phyloP scores from a whole-genome alignment of 1,140 invertebrate species.

The Drosophila neocordata region DNA sequence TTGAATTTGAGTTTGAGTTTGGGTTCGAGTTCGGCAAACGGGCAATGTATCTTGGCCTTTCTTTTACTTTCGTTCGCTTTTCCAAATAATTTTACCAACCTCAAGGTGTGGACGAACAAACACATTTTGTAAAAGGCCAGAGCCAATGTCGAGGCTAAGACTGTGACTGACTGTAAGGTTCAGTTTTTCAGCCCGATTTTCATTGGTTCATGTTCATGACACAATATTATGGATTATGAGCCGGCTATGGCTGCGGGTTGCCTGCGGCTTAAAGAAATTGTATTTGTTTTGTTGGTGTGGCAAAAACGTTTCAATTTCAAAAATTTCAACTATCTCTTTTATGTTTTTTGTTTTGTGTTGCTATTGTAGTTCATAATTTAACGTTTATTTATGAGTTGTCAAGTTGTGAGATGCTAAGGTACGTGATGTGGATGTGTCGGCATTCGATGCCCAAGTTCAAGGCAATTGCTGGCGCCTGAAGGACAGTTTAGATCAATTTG shows the following conservation, averaged over 20 bases:
- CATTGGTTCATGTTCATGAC: conserved; percentile 74
- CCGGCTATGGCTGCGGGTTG: conserved; percentile 36
- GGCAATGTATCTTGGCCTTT: conserved; percentile 43
- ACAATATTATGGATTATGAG: conserved; percentile 81
- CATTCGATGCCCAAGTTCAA: conserved; percentile 66
- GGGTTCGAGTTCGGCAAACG: conserved; percentile 1
- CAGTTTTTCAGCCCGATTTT: conserved; percentile 27
- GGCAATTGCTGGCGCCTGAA: conserved; percentile 59
- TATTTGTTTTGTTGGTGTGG: conserved; percentile 49
- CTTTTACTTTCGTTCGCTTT: conserved; percentile 75
- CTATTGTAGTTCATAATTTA: conserved; percentile 75
- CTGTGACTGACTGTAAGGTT: conserved; percentile 38
- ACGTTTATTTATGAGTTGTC: conserved; percentile 81
- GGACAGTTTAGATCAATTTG: conserved; percentile 70
- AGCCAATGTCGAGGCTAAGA: conserved; percentile 32
- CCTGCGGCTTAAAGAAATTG: conserved; percentile 23
- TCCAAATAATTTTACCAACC: conserved; percentile 73
- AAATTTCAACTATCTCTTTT: conserved; percentile 42
- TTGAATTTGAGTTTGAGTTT: conserved; percentile 22
- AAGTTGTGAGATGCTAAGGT: conserved; percentile 41
- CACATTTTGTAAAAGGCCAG: conserved; percentile 37
- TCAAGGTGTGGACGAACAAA: conserved; percentile 51
- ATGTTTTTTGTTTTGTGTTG: conserved; percentile 11
- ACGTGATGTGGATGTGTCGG: conserved; percentile 52
- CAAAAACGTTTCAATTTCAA: conserved; percentile 64